These are phyloP conservation scores for Delichon dasypus DNA, from an alignment of 2,797 vertebrate genomes.

Conservation along the genomic window DNA sequence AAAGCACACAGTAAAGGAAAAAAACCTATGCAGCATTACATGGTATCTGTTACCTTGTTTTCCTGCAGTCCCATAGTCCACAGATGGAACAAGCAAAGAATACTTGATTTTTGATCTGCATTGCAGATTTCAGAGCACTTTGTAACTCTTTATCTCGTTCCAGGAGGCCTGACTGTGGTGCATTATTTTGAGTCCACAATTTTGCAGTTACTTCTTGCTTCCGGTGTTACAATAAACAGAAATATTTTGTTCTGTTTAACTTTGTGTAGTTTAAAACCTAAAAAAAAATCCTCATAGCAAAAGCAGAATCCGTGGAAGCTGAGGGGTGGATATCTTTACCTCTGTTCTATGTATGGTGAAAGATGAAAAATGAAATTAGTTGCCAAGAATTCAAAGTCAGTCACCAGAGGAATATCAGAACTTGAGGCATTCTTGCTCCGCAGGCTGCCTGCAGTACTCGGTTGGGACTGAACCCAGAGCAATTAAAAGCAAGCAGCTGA, in stretches of 20 bases:
- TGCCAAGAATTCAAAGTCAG: neutral
- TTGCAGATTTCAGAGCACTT: neutral
- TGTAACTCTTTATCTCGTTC: neutral
- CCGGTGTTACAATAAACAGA: neutral
- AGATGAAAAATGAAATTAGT: neutral
- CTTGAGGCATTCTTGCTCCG: neutral
- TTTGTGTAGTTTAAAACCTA: neutral
- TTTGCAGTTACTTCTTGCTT: neutral
- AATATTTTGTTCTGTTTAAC: neutral
- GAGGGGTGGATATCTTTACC: neutral
- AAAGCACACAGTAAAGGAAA: neutral
- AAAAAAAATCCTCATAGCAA: neutral
- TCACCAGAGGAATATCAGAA: neutral
- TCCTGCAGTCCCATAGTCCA: neutral
- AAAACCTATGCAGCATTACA: neutral
- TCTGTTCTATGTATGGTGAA: neutral
- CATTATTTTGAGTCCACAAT: neutral
- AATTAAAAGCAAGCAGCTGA: conserved; percentile 11
- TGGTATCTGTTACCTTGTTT: neutral
- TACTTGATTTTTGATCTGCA: conserved; percentile 22
- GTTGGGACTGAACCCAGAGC: neutral
- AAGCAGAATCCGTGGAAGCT: neutral
- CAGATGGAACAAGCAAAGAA: neutral
- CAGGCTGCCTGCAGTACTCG: neutral
- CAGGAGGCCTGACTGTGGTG: neutral